Evolutionary conservation across 2,888 invertebrate genomes (phyloP).

Genomic region (Eutolmus rufibarbis): DNA sequence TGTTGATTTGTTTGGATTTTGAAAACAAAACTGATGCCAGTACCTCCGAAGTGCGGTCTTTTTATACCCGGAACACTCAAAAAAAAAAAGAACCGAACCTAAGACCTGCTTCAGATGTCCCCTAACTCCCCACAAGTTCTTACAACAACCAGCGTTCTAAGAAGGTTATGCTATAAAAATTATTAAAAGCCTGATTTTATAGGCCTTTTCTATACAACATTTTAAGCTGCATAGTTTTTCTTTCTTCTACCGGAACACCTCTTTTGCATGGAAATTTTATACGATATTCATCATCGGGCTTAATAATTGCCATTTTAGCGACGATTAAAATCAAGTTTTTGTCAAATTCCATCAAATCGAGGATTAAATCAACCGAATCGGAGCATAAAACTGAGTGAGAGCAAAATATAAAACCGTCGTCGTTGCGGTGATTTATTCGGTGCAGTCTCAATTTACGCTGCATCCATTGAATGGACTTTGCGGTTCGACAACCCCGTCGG

Average conservation of each 20-base stretch:
- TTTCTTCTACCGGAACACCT: neutral
- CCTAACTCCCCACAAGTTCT: neutral
- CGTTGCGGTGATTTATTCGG: neutral
- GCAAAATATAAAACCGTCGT: neutral
- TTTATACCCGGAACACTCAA: neutral
- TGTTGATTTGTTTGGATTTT: neutral
- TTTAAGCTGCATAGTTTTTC: neutral
- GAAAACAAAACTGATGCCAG: neutral
- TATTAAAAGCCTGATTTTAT: neutral
- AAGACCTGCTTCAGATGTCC: neutral
- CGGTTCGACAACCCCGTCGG: neutral
- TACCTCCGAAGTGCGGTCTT: neutral
- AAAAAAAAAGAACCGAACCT: neutral
- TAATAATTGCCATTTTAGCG: neutral
- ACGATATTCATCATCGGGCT: neutral
- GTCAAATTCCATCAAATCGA: neutral
- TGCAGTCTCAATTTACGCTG: neutral
- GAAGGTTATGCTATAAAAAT: neutral
- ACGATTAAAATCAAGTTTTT: neutral
- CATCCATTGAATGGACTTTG: neutral
- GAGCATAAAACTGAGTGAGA: neutral
- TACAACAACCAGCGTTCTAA: neutral
- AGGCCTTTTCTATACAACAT: neutral
- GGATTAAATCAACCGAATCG: neutral
- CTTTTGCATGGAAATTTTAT: neutral